phyloP scores from a whole-genome alignment of 2,113 vertebrate species.

The Salvelinus fontinalis region DNA sequence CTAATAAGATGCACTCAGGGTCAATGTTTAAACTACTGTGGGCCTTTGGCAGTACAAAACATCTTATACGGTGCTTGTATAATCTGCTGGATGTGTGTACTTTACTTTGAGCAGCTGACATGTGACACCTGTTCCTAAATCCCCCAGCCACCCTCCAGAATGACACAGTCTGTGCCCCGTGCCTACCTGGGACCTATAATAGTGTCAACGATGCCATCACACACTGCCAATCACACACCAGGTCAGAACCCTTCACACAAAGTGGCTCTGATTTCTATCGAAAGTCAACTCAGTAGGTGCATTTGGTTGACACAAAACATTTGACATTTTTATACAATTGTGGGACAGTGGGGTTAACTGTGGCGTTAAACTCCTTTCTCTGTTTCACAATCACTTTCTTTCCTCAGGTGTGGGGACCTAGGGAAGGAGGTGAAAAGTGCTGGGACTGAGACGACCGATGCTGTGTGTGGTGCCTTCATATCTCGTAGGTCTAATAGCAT shows the following conservation, averaged over 20 bases:
- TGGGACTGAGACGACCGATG: slow-evolving; percentile 28
- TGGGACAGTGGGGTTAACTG: no score
- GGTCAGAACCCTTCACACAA: slow-evolving; percentile 34
- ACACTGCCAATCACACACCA: slow-evolving; percentile 55
- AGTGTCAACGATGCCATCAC: slow-evolving; percentile 50
- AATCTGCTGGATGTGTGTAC: neutral
- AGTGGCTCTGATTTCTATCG: no score
- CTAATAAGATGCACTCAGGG: no score
- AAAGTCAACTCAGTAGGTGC: no score
- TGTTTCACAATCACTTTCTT: neutral
- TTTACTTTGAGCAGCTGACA: neutral
- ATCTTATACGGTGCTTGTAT: no score
- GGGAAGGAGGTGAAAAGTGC: slow-evolving; percentile 16
- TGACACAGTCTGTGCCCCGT: slow-evolving; percentile 52
- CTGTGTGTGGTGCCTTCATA: slow-evolving; percentile 44
- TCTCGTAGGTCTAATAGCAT: slow-evolving; percentile 24
- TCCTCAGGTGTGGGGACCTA: slow-evolving; percentile 56
- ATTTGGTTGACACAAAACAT: no score
- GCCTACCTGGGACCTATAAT: slow-evolving; percentile 55
- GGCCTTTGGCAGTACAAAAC: neutral
- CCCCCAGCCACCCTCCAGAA: slow-evolving; percentile 40
- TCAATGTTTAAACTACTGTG: no score
- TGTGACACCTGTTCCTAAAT: neutral
- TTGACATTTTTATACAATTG: no score
- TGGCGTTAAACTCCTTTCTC: neutral